Evolutionary conservation across 23 tunicate species (phyloP), one percentile per base, ranked within the genome.

Genomic region (Corella eumyota): DNA sequence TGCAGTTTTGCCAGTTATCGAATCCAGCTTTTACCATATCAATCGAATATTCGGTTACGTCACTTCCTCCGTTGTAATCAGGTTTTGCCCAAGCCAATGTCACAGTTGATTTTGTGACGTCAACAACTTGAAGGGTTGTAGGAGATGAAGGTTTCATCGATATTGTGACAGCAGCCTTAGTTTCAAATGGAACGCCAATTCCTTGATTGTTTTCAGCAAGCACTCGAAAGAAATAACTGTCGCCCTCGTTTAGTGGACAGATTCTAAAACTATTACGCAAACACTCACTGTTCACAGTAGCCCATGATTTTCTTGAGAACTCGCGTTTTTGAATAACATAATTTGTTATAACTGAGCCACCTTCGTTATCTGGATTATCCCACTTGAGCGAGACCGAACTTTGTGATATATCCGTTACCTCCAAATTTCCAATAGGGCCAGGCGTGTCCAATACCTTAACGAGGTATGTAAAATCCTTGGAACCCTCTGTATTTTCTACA

Each of bases 321-420:
- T 82, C 98, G n/a, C 87, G 68, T 61, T 91, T 91, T 45, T 91
- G 92, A 6, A 91, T 65, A 21, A 91, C 83, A 45, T 75, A 91
- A 37, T 91, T 76, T 26, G 85, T 74, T 15, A 91, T 64, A 33
- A 69, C 71, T 13, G 79, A 32, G 38, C 98, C 83, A 11, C 98
- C 98, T 24, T 91, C 98, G 32, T 69, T 82, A 48, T 81, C 84
- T 0, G 98, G 98, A 4, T 65, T 57, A 1, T 25, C 25, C 98
- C 98, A 91, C 56, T 81, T 75, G 23, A 91, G 65, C 7, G 71
- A 49, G 2, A 65, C 92, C 4, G 72, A 57, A 29, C 57, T 67
- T 29, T 66, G 36, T 24, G 87, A 66, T 1, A 81, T 70, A 3
- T 91, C 98, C 40, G 75, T 21, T 34, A 76, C 79, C 6, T 26